phyloP scores from a whole-genome alignment of 23 tunicate genomes.

The Phallusia fumigata region DNA sequence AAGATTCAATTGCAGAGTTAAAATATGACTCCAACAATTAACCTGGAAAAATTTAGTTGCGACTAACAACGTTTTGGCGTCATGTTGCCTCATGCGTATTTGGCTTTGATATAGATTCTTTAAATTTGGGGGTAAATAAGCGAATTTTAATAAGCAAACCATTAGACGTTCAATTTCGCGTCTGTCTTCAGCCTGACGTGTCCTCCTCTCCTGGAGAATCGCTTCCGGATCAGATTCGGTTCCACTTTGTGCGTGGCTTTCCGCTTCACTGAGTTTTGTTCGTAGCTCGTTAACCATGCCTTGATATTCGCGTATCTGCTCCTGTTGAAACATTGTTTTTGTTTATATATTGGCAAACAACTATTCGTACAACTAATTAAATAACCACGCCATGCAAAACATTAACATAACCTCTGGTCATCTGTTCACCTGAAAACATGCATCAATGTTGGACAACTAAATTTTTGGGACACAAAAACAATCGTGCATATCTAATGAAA shows the following conservation, averaged over 20 bases:
- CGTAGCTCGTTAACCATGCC: slow-evolving; percentile 9
- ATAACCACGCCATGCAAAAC: too few relatives aligned
- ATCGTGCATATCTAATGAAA: too few relatives aligned
- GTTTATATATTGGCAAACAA: neutral
- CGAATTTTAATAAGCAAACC: neutral
- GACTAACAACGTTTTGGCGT: too few relatives aligned
- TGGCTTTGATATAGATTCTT: too few relatives aligned
- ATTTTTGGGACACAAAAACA: too few relatives aligned
- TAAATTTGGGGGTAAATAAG: too few relatives aligned
- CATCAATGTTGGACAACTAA: too few relatives aligned
- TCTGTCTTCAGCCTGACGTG: slow-evolving; percentile 17
- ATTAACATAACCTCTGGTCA: too few relatives aligned
- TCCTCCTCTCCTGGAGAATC: slow-evolving; percentile 27
- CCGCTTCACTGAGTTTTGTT: slow-evolving; percentile 22
- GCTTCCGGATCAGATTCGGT: slow-evolving; percentile 66
- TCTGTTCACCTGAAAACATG: too few relatives aligned
- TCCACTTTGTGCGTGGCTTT: slow-evolving; percentile 34
- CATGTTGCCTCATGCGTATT: too few relatives aligned
- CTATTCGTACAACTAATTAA: too few relatives aligned
- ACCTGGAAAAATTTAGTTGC: neutral
- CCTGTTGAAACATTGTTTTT: neutral
- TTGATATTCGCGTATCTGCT: slow-evolving; percentile 16
- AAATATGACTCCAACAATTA: neutral
- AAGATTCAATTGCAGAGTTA: too few relatives aligned
- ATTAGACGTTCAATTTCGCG: slow-evolving; percentile 28